A percentile compares a stretch with the other conserved stretches of the same genome.
Conservation (phyloP, 2,797 vertebrate species). For the Pipistrellus nathusii region DNA sequence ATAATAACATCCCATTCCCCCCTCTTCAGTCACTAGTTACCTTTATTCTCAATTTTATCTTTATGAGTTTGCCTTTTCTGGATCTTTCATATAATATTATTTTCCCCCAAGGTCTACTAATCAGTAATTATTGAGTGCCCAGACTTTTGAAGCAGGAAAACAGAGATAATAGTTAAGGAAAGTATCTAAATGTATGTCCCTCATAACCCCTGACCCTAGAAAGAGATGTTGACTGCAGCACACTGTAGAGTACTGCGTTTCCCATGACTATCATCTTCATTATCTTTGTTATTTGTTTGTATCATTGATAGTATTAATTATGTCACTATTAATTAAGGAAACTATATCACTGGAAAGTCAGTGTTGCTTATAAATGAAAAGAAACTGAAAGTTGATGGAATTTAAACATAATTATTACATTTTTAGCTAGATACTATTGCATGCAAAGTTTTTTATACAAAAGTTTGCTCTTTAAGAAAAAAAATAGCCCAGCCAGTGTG, state of each 20-base stretch:
- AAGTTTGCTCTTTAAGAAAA: background rate
- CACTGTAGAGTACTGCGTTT: background rate
- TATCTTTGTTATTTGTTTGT: background rate
- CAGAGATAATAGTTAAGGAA: constrained; percentile 4
- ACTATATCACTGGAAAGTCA: background rate
- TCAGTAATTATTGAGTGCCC: background rate
- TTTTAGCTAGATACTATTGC: background rate
- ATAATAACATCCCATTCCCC: no score
- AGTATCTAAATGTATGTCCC: background rate
- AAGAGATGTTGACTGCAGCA: background rate
- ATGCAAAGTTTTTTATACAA: constrained; percentile 6
- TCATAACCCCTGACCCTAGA: background rate
- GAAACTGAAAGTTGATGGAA: background rate
- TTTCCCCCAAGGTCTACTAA: no score
- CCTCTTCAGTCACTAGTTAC: no score
- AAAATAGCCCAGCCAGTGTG: background rate
- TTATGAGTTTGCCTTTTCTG: background rate
- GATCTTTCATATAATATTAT: no score
- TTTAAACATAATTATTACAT: background rate
- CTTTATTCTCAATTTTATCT: no score
- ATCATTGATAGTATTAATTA: background rate
- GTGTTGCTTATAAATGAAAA: background rate
- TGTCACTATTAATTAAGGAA: background rate
- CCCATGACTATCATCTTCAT: background rate
- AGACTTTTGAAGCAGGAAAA: constrained; percentile 15